Evolutionary conservation across 2,113 vertebrate genomes (phyloP).

Genomic region (Laterallus jamaicensis): DNA sequence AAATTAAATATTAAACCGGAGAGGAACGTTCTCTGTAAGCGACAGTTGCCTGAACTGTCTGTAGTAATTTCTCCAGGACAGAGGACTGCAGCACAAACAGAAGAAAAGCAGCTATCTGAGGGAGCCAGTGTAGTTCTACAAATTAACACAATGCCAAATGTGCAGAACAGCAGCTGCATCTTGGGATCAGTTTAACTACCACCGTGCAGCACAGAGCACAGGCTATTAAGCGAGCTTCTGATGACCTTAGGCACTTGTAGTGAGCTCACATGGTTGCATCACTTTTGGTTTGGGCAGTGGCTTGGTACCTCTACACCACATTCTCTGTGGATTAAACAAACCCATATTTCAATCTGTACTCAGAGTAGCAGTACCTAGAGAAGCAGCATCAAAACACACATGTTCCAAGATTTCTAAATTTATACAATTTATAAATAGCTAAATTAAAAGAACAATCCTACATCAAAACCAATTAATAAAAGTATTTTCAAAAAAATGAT

Average conservation of each 20-base stretch:
- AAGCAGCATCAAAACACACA: background rate
- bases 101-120: background rate
- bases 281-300: background rate
- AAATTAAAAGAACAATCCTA: background rate
- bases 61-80: background rate
- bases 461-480: background rate
- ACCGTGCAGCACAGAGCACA: background rate
- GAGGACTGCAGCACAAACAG: background rate
- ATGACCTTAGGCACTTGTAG: background rate
- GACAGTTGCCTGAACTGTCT: background rate
- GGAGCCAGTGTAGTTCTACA: background rate
- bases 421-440: background rate
- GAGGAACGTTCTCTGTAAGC: background rate
- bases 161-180: background rate
- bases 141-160: background rate
- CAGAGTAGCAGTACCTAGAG: background rate
- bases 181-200: background rate
- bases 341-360: background rate
- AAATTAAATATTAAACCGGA: conserved; percentile 1
- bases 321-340: background rate
- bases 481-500: background rate
- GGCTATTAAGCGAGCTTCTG: background rate
- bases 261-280: background rate
- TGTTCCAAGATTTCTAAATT: background rate
- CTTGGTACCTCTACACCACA: background rate